These are phyloP conservation scores for Morelia viridis DNA, from an alignment of 2,797 vertebrate genomes.

Conservation along the genomic window DNA sequence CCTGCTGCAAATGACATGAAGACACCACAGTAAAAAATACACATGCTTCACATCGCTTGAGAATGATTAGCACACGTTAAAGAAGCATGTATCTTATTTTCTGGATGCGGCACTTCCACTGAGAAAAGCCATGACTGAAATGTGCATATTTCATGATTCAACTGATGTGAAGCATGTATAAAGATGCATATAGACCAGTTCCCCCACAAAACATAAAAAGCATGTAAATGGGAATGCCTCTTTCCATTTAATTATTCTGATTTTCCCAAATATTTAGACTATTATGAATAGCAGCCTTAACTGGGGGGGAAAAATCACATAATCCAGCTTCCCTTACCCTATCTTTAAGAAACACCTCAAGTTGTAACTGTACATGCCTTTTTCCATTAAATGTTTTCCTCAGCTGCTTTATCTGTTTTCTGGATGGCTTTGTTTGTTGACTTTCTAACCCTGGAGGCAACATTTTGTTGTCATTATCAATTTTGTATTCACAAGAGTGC, in stretches of 20 bases:
- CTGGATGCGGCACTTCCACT: neutral
- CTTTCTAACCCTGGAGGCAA: neutral
- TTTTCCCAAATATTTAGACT: neutral
- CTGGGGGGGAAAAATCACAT: too few species aligned
- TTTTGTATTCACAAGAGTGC: neutral
- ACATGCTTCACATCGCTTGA: neutral
- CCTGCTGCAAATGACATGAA: neutral
- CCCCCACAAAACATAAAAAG: neutral
- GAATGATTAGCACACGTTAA: neutral
- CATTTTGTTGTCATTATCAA: neutral
- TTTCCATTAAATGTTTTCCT: neutral
- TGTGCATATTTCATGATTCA: neutral
- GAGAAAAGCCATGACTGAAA: neutral
- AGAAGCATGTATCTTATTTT: neutral
- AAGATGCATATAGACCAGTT: neutral
- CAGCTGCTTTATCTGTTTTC: neutral
- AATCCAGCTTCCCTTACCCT: neutral
- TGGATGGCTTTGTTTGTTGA: neutral
- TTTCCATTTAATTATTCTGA: neutral
- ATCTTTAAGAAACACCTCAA: neutral
- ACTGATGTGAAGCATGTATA: neutral
- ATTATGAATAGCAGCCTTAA: neutral
- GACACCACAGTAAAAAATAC: neutral
- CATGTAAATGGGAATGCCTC: neutral
- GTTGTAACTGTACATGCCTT: neutral